Evolutionary conservation across 2,888 invertebrate genomes (phyloP).

Genomic region (Ormyrus rosae): DNA sequence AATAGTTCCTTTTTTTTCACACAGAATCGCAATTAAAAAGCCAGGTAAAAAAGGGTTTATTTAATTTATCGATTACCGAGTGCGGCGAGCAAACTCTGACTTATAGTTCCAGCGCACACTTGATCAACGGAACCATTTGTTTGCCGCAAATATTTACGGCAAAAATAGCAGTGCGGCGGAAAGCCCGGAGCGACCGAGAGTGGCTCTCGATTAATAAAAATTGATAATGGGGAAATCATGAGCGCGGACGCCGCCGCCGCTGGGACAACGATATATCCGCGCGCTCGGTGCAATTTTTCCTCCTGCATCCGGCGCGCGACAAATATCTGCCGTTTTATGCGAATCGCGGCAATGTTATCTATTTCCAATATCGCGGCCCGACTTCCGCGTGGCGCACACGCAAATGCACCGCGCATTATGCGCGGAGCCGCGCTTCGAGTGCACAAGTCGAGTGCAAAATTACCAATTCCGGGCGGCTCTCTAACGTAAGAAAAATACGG

Average conservation of each 20-base stretch:
- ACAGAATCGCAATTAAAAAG: too few species aligned
- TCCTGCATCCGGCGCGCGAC: not conserved
- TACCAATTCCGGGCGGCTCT: too few species aligned
- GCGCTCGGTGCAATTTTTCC: conserved; percentile 20
- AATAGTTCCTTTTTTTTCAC: too few species aligned
- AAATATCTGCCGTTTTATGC: conserved; percentile 24
- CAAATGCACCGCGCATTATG: not conserved
- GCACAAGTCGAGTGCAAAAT: too few species aligned
- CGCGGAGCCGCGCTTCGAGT: too few species aligned
- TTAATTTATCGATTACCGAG: too few species aligned
- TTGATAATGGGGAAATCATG: conserved; percentile 12
- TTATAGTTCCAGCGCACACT: too few species aligned
- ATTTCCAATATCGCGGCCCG: conserved; percentile 29
- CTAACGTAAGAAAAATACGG: too few species aligned
- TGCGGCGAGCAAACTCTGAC: too few species aligned
- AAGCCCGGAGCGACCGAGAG: too few species aligned
- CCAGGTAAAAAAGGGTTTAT: too few species aligned
- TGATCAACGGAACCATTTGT: not conserved
- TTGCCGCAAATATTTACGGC: conserved; percentile 7
- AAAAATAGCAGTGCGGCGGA: not conserved
- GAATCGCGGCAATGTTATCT: conserved; percentile 28
- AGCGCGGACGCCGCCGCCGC: not conserved
- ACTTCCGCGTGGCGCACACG: not conserved
- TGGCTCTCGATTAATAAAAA: not conserved
- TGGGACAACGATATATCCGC: conserved; percentile 1